These are phyloP conservation scores for Caenorhabditis sp. DNA, from an alignment of 2,888 invertebrate genomes.

Conservation along the genomic window DNA sequence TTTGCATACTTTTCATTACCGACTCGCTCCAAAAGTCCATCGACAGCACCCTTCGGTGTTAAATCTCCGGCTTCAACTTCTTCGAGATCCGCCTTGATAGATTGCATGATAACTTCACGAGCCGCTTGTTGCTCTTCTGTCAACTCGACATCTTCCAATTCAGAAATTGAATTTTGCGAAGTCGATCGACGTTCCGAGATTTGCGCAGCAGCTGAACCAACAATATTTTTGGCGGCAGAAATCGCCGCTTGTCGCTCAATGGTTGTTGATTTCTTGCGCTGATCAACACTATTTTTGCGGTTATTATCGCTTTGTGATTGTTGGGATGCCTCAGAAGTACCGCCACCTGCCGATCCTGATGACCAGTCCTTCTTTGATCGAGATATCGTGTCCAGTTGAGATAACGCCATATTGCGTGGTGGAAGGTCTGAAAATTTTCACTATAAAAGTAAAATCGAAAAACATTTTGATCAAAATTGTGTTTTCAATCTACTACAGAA, in stretches of 20 bases:
- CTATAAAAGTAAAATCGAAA: too few relatives aligned
- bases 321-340: slow-evolving; percentile 10
- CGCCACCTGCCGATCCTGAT: slow-evolving; percentile 42
- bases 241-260: slow-evolving; percentile 30
- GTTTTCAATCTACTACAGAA: too few relatives aligned
- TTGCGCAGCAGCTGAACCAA: not conserved
- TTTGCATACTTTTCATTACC: slow-evolving; percentile 27
- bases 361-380: slow-evolving; percentile 30
- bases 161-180: slow-evolving; percentile 33
- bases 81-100: slow-evolving; percentile 17
- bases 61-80: slow-evolving; percentile 26
- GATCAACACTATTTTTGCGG: slow-evolving; percentile 36
- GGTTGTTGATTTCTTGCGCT: slow-evolving; percentile 34
- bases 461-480: too few relatives aligned
- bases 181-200: slow-evolving; percentile 19
- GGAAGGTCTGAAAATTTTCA: slow-evolving; percentile 18
- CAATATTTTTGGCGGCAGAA: slow-evolving; percentile 26
- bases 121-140: slow-evolving; percentile 12
- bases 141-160: slow-evolving; percentile 22
- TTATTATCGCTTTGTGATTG: slow-evolving; percentile 9
- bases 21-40: slow-evolving; percentile 10
- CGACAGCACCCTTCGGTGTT: slow-evolving; percentile 23
- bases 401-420: slow-evolving; percentile 29
- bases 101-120: slow-evolving; percentile 16
- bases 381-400: slow-evolving; percentile 9